These are phyloP conservation scores for Emberiza fucata DNA, from an alignment of 2,113 vertebrate genomes.

Conservation along the genomic window DNA sequence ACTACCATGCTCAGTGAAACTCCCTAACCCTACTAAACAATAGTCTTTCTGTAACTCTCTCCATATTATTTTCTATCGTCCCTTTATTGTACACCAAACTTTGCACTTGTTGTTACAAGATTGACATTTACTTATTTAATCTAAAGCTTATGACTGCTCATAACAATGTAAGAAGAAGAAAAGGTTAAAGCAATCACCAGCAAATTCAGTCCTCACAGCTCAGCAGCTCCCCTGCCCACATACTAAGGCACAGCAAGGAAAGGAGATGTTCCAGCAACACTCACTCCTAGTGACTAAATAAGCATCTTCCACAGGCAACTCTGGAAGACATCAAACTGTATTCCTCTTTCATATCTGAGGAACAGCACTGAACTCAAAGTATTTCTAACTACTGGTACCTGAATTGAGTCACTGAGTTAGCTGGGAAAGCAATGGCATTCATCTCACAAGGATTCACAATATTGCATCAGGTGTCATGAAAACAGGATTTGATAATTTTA, in stretches of 20 bases:
- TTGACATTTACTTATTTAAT: not conserved
- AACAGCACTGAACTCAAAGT: not conserved
- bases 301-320: not conserved
- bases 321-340: not conserved
- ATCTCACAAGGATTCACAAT: not conserved
- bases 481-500: not conserved
- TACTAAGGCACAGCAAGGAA: not conserved
- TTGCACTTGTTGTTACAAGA: not conserved
- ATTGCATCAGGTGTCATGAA: not conserved
- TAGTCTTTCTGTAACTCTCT: not conserved
- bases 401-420: not conserved
- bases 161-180: not conserved
- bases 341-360: not conserved
- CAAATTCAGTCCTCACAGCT: not conserved
- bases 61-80: not conserved
- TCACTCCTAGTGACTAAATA: not conserved
- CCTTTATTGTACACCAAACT: not conserved
- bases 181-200: not conserved
- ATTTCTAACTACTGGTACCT: not conserved
- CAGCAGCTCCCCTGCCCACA: not conserved
- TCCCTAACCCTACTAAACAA: not conserved
- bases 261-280: not conserved
- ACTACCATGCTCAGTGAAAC: not conserved
- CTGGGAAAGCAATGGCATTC: accelerated
- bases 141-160: not conserved